A percentile compares a stretch with the other conserved stretches of the same genome.
phyloP scores from a whole-genome alignment of 2,888 invertebrate genomes.

The Mechanitis messenoides region DNA sequence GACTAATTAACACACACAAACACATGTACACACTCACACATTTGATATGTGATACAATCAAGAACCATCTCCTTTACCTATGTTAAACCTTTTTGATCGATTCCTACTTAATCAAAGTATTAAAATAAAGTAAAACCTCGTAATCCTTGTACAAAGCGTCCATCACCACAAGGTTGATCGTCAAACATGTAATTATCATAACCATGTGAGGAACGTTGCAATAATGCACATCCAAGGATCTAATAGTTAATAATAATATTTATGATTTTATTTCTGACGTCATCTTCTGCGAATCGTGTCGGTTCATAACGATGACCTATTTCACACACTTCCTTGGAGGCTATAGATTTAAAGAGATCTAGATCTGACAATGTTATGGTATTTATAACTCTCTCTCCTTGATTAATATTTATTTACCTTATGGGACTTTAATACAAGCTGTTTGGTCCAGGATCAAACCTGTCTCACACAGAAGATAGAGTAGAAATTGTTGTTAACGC shows the following conservation, averaged over 20 bases:
- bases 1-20: too few relatives aligned
- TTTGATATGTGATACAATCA: too few relatives aligned
- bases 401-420: too few relatives aligned
- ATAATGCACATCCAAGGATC: slow-evolving; percentile 21
- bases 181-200: slow-evolving; percentile 24
- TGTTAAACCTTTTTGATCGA: too few relatives aligned
- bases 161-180: slow-evolving; percentile 8
- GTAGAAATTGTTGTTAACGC: too few relatives aligned
- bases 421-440: too few relatives aligned
- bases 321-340: slow-evolving; percentile 46
- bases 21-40: too few relatives aligned
- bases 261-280: slow-evolving; percentile 28
- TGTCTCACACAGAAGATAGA: too few relatives aligned
- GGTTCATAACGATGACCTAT: slow-evolving; percentile 44
- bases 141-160: background rate
- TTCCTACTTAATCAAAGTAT: background rate
- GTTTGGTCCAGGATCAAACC: too few relatives aligned
- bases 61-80: too few relatives aligned
- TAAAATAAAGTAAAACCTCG: background rate
- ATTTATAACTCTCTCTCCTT: too few relatives aligned
- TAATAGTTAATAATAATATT: slow-evolving; percentile 19
- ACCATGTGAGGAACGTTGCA: slow-evolving; percentile 11
- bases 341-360: slow-evolving; percentile 1
- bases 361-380: background rate
- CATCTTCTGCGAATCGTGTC: slow-evolving; percentile 43